phyloP scores from a whole-genome alignment of 2,888 invertebrate species.

The Frankliniella intonsa region DNA sequence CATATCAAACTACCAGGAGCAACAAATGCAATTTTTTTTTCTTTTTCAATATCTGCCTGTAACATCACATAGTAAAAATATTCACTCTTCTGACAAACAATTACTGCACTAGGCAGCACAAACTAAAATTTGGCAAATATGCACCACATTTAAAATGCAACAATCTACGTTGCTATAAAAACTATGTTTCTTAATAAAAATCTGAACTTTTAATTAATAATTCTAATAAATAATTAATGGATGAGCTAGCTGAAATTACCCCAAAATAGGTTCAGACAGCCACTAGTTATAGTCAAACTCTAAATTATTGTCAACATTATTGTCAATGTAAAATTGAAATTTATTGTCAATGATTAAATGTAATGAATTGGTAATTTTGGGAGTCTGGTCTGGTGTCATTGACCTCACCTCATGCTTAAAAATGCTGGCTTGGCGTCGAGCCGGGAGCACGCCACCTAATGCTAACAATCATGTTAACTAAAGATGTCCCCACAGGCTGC shows the following conservation, averaged over 20 bases:
- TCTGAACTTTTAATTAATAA: constrained; percentile 9
- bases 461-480: too few relatives aligned
- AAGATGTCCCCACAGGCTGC: too few relatives aligned
- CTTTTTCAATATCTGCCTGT: neutral
- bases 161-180: constrained; percentile 8
- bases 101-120: neutral
- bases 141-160: neutral
- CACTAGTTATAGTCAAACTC: constrained; percentile 1
- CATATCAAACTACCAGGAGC: neutral
- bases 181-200: neutral
- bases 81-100: constrained; percentile 8
- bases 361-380: neutral
- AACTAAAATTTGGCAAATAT: neutral
- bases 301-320: constrained; percentile 26
- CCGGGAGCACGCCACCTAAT: too few relatives aligned
- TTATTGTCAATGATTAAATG: neutral
- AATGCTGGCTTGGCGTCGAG: too few relatives aligned
- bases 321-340: constrained; percentile 14
- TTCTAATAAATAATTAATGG: constrained; percentile 1
- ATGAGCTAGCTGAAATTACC: constrained; percentile 2
- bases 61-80: constrained; percentile 25
- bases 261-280: constrained; percentile 5
- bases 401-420: neutral
- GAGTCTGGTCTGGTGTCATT: neutral
- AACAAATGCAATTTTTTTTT: neutral